Base-by-base conservation (phyloP, 2,113 vertebrate genomes). In the Brachypodius melanocephalos region DNA sequence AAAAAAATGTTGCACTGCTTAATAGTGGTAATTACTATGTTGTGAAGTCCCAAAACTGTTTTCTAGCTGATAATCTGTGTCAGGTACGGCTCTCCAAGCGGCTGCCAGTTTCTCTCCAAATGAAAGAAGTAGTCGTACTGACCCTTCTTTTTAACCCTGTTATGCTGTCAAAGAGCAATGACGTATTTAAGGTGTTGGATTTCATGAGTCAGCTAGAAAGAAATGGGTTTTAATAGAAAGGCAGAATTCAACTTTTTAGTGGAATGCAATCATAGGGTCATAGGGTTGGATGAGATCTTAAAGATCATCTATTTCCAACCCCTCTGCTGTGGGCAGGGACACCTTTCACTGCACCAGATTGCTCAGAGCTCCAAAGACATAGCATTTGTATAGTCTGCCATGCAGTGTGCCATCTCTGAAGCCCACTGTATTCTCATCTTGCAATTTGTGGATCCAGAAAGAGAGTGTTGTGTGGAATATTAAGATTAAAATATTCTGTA, bases 41-140 rank as follows among this genome's bases (percentile, higher is more conserved):
- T 46, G 8, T 77, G 45, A n/a, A 43, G 78, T 17, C 43, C 28
- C 38, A 46, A 8, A 9, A 24, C 32, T 5, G 0, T 66, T 79
- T 17, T 73, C 24, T 46, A 25, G 31, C 29, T 26, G 18, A 4
- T 14, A 8, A 6, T 68, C 43, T 57, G 24, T 0, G 0, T 66
- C 49, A 79, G 28, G 74, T 76, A 0, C 32, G 31, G 22, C 63
- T 85, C 43, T 68, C 34, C 46, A 48, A 25, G 31, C 21, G 46
- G 22, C 58, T 85, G 43, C 9, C 34, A 19, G 34, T 66, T 91
- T 72, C 32, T 24, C 16, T 25, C 8, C 8, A 25, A 22, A 91
- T 68, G 13, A 78, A 45, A 72, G 19, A 3, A 65, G 22, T 7
- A 24, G 17, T 20, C 29, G 21, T 25, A 29, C 6, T 16, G 7